Conservation (phyloP, 2,797 vertebrate species). For the Malurus leucopterus region DNA sequence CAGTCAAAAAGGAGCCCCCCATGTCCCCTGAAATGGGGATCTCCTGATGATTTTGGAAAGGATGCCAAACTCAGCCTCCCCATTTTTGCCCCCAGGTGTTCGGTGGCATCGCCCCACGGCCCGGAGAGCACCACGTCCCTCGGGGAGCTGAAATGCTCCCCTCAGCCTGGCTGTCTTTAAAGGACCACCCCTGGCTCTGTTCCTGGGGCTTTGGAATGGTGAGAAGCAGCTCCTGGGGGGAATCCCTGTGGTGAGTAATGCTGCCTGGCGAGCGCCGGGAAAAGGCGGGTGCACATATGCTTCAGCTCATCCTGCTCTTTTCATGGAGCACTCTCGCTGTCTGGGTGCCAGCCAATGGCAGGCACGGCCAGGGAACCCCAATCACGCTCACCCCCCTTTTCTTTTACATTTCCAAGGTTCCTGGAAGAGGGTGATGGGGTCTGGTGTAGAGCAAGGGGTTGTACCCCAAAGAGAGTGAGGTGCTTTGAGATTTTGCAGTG, state of each 20-base stretch:
- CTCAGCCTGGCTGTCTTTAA: rapidly evolving
- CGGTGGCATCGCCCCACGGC: rapidly evolving
- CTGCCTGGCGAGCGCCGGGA: neutral
- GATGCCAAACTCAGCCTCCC: neutral
- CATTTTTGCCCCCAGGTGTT: neutral
- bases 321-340: neutral
- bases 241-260: neutral
- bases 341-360: neutral
- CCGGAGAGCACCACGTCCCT: rapidly evolving
- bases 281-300: slow-evolving; percentile 27
- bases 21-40: rapidly evolving
- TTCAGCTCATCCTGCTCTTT: slow-evolving; percentile 16
- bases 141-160: neutral
- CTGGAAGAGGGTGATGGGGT: neutral
- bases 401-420: neutral
- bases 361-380: neutral
- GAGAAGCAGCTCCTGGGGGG: neutral
- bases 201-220: neutral
- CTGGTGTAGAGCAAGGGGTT: neutral
- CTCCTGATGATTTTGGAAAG: neutral
- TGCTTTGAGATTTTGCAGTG: neutral
- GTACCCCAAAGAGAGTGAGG: neutral
- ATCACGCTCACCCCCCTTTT: neutral
- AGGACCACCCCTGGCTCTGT: rapidly evolving
- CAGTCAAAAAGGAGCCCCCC: rapidly evolving